Evolutionary conservation across 1,140 invertebrate genomes (phyloP), one percentile per base, ranked within the genome.

Genomic region (Lasaia peninsularis): DNA sequence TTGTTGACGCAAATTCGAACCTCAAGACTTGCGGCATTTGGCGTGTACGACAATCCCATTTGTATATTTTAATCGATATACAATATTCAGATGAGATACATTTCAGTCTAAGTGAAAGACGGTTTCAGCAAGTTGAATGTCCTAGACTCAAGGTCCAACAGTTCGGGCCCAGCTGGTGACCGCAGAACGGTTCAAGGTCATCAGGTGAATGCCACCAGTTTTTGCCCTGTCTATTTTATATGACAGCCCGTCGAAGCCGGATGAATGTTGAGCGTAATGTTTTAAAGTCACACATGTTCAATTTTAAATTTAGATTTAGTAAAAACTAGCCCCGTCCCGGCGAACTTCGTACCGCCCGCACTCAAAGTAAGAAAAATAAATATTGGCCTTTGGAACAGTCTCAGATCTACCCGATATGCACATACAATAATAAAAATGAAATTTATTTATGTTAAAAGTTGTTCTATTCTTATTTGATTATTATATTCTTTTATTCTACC

Each of bases 191-290:
- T 86, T 86, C 80, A 86, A 86, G 83, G 83, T 72, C 78, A 57
- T 62, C 73, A 68, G 81, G 84, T 85, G 84, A 87, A 85, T 82
- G 81, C 75, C 84, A 85, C 80, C 71, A 75, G 79, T 84, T 82
- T 86, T 82, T 83, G 72, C 71, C 67, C 72, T 64, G 68, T 73
- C 68, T 77, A 62, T 75, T 76, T 75, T 68, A 80, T 71, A 71
- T 74, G 68, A 72, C 69, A 72, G 68, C 63, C 70, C 76, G 69
- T 73, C 65, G 73, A 73, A 78, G 69, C 78, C 78, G 78, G 78
- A 83, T 81, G 69, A 69, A 78, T 33, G 57, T 10, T 40, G 1
- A 3, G 14, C 12, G n/a, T 11, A 9, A 24, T 52, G 50, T 52
- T 31, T 32, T 32, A 16, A 31, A 52, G 11, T 21, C 21, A 24